These are phyloP conservation scores for Drosophila maculinotata DNA, from an alignment of 2,888 invertebrate genomes.

Conservation along the genomic window DNA sequence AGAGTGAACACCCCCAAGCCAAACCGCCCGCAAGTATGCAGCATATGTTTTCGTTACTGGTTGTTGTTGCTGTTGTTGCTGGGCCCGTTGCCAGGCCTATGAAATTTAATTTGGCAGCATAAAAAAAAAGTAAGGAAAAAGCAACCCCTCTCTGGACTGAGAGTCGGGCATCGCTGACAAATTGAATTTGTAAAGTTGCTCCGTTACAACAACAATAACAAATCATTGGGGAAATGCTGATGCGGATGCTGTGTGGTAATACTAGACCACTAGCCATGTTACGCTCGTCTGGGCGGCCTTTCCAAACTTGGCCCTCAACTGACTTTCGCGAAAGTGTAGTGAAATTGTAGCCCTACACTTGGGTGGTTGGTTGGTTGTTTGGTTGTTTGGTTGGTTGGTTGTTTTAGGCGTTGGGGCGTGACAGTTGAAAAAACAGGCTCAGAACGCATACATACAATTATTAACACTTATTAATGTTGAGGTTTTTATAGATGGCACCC, in stretches of 20 bases:
- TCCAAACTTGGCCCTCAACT: constrained; percentile 59
- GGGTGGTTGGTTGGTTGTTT: too few species aligned
- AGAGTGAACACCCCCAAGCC: constrained; percentile 36
- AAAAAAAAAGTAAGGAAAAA: neutral
- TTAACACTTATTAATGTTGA: constrained; percentile 82
- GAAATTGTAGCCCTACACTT: constrained; percentile 64
- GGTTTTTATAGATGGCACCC: constrained; percentile 77
- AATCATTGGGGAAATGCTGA: constrained; percentile 59
- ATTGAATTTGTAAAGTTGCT: constrained; percentile 76
- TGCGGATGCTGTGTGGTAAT: constrained; percentile 58
- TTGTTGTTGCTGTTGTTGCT: constrained; percentile 16
- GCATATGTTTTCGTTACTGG: constrained; percentile 48
- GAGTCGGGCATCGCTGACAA: constrained; percentile 71
- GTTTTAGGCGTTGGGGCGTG: constrained; percentile 36
- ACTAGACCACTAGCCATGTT: constrained; percentile 59
- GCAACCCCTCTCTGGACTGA: constrained; percentile 48
- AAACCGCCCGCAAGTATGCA: constrained; percentile 56
- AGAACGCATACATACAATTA: constrained; percentile 63
- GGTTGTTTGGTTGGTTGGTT: constrained; percentile 26
- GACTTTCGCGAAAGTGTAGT: constrained; percentile 70
- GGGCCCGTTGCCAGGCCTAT: constrained; percentile 64
- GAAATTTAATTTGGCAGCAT: constrained; percentile 61
- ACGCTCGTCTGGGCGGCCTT: constrained; percentile 73
- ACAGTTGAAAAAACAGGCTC: constrained; percentile 47
- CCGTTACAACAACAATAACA: constrained; percentile 74